A percentile compares a stretch with the other conserved stretches of the same genome.
These are phyloP conservation scores for Plecotus auritus DNA, from an alignment of 2,113 vertebrate genomes.

Conservation along the genomic window DNA sequence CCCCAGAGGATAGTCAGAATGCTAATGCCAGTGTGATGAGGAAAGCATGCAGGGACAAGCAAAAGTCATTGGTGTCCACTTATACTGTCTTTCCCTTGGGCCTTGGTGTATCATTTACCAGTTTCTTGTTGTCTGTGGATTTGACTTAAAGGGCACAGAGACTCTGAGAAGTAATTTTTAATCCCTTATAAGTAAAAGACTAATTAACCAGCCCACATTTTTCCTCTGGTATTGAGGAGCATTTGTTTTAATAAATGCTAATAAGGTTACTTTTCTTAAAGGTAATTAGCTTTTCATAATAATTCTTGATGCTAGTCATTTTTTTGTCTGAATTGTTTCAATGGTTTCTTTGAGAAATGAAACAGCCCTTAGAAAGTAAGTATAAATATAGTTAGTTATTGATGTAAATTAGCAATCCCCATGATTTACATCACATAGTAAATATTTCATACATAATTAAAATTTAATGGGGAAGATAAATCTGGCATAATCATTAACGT, in stretches of 20 bases:
- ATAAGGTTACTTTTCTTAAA: conserved; percentile 36
- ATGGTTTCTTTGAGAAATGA: conserved; percentile 21
- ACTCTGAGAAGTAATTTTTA: conserved; percentile 31
- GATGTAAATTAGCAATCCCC: conserved; percentile 6
- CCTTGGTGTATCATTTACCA: neutral
- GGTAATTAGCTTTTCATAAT: conserved; percentile 34
- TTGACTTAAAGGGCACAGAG: neutral
- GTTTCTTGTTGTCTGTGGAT: neutral
- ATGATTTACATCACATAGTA: neutral
- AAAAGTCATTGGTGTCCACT: neutral
- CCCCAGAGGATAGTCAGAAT: neutral
- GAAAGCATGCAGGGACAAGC: too few species aligned
- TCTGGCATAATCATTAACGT: neutral
- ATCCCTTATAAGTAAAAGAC: conserved; percentile 33
- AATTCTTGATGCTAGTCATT: conserved; percentile 45
- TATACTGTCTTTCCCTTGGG: neutral
- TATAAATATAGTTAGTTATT: neutral
- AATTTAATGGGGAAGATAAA: neutral
- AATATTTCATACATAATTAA: conserved; percentile 32
- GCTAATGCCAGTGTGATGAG: neutral
- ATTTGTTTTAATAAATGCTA: conserved; percentile 46
- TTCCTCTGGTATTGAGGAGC: conserved; percentile 26
- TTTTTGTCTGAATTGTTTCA: conserved; percentile 40
- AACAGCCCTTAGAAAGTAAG: neutral
- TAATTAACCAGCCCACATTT: conserved; percentile 5